Evolutionary conservation across 1,140 invertebrate species (phyloP), one percentile per base, ranked within the genome.

Genomic region (Bombus confusus): DNA sequence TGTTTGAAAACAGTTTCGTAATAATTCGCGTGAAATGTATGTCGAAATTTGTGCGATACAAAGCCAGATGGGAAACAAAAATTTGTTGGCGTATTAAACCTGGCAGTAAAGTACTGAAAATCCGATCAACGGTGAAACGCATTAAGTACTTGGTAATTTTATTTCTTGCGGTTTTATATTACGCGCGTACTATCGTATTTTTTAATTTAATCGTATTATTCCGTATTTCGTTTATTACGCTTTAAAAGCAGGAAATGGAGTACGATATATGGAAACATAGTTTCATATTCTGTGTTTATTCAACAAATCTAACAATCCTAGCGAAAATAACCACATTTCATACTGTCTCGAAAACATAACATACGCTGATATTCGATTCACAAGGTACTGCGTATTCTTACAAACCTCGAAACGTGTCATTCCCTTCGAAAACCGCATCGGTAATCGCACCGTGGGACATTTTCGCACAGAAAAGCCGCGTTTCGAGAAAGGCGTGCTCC

Each of bases 121-220:
- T 62, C 59, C 59, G 59, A 62, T 62, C 59, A 62, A 0, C 59
- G 13, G 10, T 12, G 59, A 62, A 52, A 62, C 28, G 12, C 59
- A 12, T 62, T 62, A 62, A 62, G 28, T 62, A 28, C 18, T 22
- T 62, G 59, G 28, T 62, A 62, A 62, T 62, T n/a, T 62, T 62
- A 62, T n/a, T 62, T 62, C 59, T 62, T 62, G 59, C 59, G 59
- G 59, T 62, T n/a, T 62, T n/a, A n/a, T n/a, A 62, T 62, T 62
- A 62, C 59, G 28, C 59, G 28, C 28, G 28, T 12, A n/a, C 28
- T n/a, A 62, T 13, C 59, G 59, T 62, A 13, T n/a, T n/a, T n/a
- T 62, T 62, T n/a, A n/a, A 28, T n/a, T n/a, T n/a, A 13, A 62
- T n/a, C 10, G 28, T 62, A 62, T 62, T 62, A 62, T n/a, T n/a